Evolutionary conservation across 2,888 invertebrate species (phyloP), one percentile per base, ranked within the genome.

Genomic region (Cryptocephalus primarius): DNA sequence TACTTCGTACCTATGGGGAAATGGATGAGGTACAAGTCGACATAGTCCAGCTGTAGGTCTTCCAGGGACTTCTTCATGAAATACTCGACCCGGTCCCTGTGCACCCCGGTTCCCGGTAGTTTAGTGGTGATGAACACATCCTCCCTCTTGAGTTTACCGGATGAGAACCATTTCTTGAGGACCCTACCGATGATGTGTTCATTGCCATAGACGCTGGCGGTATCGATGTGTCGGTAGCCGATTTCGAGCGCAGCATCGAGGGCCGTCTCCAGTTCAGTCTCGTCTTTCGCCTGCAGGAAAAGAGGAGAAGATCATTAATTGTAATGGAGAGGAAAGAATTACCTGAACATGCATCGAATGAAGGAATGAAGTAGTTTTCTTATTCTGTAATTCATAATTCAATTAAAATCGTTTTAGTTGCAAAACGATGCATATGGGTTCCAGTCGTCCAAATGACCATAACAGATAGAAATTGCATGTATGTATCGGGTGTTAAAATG

Each of bases 61-160:
- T 50, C 50, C 41, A 62, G 44, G n/a, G 60, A 61, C 39, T 52
- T 50, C 36, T 58, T 53, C 42, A 62, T 43, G 33, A 54, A 57
- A 38, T 42, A 42, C 48, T 60, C 58, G 1, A 62, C 60, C 32
- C 58, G 54, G 11, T 77, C 75, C 0, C 82, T 76, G 4, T 77
- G 73, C 57, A 67, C 59, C 75, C 79, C 78, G 56, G 72, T 67
- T 11, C 79, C 75, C 9, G 82, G 79, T 55, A 89, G 75, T 69
- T 91, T 91, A 8, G 89, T 88, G 33, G 84, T 84, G 39, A 91
- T 75, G 63, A 87, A 90, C 0, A 91, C 67, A 31, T 91, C 86
- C 38, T 86, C 85, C 55, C 89, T 75, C 58, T 75, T 82, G 1
- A 80, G 61, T 58, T 78, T 78, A 43, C 83, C 81, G 6, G 75